phyloP scores from a whole-genome alignment of 1,140 invertebrate genomes.

The Drosophila sp. region DNA sequence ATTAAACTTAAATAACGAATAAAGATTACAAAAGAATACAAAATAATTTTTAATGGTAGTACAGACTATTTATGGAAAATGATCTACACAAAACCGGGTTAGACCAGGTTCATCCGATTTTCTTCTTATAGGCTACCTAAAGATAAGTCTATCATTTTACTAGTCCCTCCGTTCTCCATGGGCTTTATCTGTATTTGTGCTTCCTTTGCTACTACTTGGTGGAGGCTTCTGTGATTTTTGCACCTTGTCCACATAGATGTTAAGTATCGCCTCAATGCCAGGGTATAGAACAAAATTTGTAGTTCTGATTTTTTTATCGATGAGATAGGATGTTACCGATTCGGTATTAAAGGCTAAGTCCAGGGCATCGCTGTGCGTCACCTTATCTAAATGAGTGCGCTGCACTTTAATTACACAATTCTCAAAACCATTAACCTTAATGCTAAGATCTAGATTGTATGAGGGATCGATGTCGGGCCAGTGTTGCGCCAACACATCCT shows the following conservation, averaged over 20 bases:
- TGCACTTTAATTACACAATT: constrained; percentile 84
- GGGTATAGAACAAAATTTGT: constrained; percentile 80
- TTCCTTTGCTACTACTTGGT: constrained; percentile 2
- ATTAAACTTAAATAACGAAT: constrained; percentile 65
- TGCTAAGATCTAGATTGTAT: constrained; percentile 87
- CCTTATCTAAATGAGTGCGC: constrained; percentile 83
- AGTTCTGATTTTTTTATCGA: constrained; percentile 74
- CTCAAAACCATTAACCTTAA: constrained; percentile 86
- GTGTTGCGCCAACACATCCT: constrained; percentile 87
- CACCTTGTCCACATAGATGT: constrained; percentile 77
- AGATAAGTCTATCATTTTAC: neutral
- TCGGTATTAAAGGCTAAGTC: constrained; percentile 84
- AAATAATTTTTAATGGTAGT: neutral
- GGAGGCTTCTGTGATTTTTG: constrained; percentile 47
- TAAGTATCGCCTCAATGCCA: constrained; percentile 76
- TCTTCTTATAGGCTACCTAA: neutral
- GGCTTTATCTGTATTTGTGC: constrained; percentile 31
- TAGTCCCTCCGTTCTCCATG: neutral
- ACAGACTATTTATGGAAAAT: neutral
- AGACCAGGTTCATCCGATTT: neutral
- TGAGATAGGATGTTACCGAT: constrained; percentile 79
- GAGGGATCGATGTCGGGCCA: constrained; percentile 93
- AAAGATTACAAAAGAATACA: constrained; percentile 41
- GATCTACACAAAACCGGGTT: neutral
- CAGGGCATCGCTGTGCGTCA: constrained; percentile 85